phyloP scores from a whole-genome alignment of 2,113 vertebrate species.

The Myiozetetes cayanensis region DNA sequence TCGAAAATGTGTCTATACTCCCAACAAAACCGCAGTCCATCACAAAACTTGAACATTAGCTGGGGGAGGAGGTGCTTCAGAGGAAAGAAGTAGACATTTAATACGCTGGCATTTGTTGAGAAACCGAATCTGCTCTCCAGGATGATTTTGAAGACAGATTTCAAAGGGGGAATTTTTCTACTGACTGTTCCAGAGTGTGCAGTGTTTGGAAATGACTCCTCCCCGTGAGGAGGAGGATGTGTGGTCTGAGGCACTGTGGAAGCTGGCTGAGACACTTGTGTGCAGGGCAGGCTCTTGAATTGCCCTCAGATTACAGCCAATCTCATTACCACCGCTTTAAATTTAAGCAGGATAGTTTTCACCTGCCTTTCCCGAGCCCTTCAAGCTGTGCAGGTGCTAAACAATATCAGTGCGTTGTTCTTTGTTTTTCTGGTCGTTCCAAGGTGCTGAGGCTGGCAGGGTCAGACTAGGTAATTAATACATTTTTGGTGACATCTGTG shows the following conservation, averaged over 20 bases:
- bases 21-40: not conserved
- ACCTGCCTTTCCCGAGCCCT: not conserved
- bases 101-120: not conserved
- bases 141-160: not conserved
- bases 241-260: not conserved
- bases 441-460: not conserved
- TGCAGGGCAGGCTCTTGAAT: not conserved
- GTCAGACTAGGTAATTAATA: not conserved
- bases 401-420: not conserved
- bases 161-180: not conserved
- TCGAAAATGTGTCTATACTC: not conserved
- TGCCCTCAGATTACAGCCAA: not conserved
- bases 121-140: not conserved
- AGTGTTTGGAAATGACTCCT: not conserved
- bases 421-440: not conserved
- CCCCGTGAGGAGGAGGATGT: not conserved
- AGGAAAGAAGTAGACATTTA: not conserved
- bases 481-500: not conserved
- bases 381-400: not conserved
- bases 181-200: not conserved
- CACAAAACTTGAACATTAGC: not conserved
- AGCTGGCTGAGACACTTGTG: not conserved
- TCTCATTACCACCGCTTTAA: not conserved
- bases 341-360: not conserved
- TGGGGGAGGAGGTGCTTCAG: not conserved